phyloP scores from a whole-genome alignment of 2,797 vertebrate species.

The Tangara arthus region DNA sequence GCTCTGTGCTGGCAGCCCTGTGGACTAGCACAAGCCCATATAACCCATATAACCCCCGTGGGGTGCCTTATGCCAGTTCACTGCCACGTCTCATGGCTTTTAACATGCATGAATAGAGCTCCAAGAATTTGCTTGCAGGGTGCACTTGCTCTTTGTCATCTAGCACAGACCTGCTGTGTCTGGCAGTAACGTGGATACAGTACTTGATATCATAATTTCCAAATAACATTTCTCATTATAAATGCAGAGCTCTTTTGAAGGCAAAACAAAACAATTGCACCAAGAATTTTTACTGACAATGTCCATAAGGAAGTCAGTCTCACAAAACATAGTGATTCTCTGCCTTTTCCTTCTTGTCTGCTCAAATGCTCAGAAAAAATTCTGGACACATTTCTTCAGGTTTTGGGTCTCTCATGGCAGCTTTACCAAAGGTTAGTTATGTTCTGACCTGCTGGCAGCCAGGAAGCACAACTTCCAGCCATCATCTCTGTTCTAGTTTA shows the following conservation, averaged over 20 bases:
- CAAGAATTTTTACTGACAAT: background rate
- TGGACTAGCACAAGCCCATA: background rate
- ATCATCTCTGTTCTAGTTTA: background rate
- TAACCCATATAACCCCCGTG: background rate
- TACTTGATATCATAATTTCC: conserved; percentile 25
- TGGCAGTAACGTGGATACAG: background rate
- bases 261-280: background rate
- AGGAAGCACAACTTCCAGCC: background rate
- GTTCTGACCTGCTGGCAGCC: background rate
- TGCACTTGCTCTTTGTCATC: conserved; percentile 19
- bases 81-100: background rate
- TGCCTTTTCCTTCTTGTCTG: background rate
- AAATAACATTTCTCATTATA: background rate
- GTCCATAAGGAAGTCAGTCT: background rate
- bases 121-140: conserved; percentile 19
- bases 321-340: background rate
- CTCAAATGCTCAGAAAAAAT: background rate
- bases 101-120: conserved; percentile 7
- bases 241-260: background rate
- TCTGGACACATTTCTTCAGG: background rate
- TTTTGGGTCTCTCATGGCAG: background rate
- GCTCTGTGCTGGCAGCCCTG: background rate
- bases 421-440: background rate
- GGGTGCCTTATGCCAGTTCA: background rate
- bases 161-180: conserved; percentile 5